Evolutionary conservation across 2,797 vertebrate species (phyloP).

Genomic region (Todus mexicanus): DNA sequence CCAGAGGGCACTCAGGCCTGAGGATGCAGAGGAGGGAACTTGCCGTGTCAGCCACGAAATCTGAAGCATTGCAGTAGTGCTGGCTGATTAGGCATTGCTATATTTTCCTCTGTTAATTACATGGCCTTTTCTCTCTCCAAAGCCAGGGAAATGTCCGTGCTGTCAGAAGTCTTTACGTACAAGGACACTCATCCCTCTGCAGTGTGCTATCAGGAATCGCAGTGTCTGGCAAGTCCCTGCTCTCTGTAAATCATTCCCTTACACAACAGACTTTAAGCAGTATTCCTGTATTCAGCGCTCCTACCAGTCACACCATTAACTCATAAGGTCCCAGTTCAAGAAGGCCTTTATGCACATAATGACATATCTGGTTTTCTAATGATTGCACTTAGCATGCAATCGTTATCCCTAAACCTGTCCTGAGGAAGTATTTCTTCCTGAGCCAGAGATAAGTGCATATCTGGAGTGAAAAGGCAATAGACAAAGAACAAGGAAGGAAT

Average conservation of each 20-base stretch:
- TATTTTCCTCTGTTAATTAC: conserved; percentile 20
- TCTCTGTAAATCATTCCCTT: neutral
- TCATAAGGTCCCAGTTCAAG: neutral
- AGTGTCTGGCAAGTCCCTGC: neutral
- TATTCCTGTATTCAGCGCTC: neutral
- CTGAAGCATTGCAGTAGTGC: neutral
- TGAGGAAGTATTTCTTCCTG: neutral
- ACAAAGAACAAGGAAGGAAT: neutral
- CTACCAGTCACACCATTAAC: neutral
- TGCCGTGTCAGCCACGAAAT: neutral
- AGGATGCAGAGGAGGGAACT: neutral
- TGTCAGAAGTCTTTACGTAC: neutral
- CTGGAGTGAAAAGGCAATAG: neutral
- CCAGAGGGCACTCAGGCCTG: neutral
- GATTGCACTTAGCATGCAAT: neutral
- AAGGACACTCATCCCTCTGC: neutral
- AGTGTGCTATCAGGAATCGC: neutral
- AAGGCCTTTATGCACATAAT: neutral
- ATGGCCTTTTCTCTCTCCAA: neutral
- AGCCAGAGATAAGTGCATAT: neutral
- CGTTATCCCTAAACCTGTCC: neutral
- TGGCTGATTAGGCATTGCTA: neutral
- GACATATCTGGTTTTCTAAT: neutral
- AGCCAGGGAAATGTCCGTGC: neutral
- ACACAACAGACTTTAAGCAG: neutral